Conservation (phyloP, 2,797 vertebrate genomes). For the Sebastes alutus region DNA sequence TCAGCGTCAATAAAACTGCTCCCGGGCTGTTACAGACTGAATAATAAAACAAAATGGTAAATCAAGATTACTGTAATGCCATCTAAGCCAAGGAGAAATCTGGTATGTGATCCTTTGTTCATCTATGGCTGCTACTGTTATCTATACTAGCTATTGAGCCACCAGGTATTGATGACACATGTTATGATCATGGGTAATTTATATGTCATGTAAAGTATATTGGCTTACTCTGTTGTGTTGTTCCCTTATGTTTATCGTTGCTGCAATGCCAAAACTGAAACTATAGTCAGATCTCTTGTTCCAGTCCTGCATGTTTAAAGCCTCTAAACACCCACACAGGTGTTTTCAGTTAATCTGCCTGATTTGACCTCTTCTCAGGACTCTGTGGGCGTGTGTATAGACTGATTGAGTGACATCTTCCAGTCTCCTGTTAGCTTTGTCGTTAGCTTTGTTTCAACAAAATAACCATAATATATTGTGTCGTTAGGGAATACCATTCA, state of each 20-base stretch:
- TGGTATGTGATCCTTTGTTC: slow-evolving; percentile 11
- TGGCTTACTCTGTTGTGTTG: background rate
- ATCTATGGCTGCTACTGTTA: background rate
- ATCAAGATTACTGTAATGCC: background rate
- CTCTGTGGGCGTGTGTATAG: too few relatives aligned
- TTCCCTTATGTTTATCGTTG: background rate
- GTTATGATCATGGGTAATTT: background rate
- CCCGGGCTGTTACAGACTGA: background rate
- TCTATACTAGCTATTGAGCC: background rate
- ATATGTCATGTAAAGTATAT: background rate
- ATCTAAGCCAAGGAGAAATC: background rate
- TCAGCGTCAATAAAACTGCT: slow-evolving; percentile 1
- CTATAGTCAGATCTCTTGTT: background rate
- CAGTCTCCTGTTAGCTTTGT: too few relatives aligned
- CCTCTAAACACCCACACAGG: too few relatives aligned
- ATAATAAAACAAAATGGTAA: slow-evolving; percentile 12
- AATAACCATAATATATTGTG: background rate
- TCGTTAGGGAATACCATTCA: background rate
- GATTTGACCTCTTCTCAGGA: too few relatives aligned
- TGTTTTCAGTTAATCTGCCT: too few relatives aligned
- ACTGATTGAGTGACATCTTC: too few relatives aligned
- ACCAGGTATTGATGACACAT: background rate
- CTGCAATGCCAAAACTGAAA: background rate
- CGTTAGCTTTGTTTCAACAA: background rate
- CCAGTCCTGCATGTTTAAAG: background rate